These are phyloP conservation scores for Kryphioiulus occultus DNA, from an alignment of 2,888 invertebrate genomes.

Conservation along the genomic window DNA sequence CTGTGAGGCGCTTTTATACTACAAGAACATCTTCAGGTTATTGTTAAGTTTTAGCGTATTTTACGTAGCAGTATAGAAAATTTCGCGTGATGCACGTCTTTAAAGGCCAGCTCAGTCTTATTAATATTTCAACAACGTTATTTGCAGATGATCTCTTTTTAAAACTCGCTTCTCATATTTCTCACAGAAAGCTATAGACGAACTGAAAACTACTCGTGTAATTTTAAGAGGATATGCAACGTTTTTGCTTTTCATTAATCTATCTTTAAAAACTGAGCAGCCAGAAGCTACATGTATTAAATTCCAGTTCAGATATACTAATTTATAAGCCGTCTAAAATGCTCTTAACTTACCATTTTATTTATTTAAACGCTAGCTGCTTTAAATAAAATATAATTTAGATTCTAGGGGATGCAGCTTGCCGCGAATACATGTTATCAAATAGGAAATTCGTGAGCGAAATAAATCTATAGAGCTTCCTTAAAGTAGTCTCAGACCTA, in stretches of 20 bases:
- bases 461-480: background rate
- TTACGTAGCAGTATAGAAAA: background rate
- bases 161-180: background rate
- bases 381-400: slow-evolving; percentile 23
- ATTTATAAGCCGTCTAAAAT: background rate
- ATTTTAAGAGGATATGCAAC: background rate
- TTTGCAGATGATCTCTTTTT: background rate
- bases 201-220: background rate
- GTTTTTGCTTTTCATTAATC: background rate
- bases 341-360: background rate
- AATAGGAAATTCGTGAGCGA: slow-evolving; percentile 12
- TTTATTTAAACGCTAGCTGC: slow-evolving; percentile 6
- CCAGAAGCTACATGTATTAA: background rate
- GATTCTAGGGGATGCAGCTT: background rate
- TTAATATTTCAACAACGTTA: background rate
- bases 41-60: too few species aligned
- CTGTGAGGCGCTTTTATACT: too few species aligned
- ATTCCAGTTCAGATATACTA: background rate
- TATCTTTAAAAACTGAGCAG: background rate
- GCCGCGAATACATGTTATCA: background rate
- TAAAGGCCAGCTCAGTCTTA: background rate
- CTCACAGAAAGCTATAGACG: background rate
- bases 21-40: too few species aligned
- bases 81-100: background rate
- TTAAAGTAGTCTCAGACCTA: slow-evolving; percentile 15